These are phyloP conservation scores for Podabrus alpinus DNA, from an alignment of 2,888 invertebrate species.

Conservation along the genomic window DNA sequence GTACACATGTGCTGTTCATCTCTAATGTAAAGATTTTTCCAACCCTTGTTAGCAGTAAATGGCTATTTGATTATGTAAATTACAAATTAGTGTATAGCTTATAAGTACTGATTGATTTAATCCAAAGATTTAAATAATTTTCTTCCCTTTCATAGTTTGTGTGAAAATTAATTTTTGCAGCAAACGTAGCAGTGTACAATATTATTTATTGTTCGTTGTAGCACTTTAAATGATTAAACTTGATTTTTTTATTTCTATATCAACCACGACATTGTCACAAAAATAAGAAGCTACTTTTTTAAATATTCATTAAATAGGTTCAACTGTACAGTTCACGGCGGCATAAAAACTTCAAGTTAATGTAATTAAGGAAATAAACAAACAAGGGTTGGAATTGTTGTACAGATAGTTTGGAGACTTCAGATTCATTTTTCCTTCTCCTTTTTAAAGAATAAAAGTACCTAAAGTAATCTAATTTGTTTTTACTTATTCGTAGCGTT, in stretches of 20 bases:
- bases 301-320: neutral
- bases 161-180: neutral
- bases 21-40: conserved; percentile 31
- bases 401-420: no score
- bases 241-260: neutral
- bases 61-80: conserved; percentile 28
- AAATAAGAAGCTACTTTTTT: neutral
- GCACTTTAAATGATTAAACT: neutral
- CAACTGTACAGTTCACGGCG: neutral
- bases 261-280: neutral
- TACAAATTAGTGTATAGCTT: neutral
- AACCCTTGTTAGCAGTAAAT: conserved; percentile 26
- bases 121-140: neutral
- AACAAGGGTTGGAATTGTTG: no score
- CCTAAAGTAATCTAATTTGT: no score
- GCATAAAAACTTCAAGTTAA: neutral
- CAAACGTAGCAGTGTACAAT: neutral
- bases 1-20: conserved; percentile 37
- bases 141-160: neutral
- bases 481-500: no score
- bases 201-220: neutral
- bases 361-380: neutral
- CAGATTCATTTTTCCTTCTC: no score
- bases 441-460: no score
- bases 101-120: neutral